These are phyloP conservation scores for Pseudachorutes palmiensis DNA, from an alignment of 1,140 invertebrate species.

Conservation along the genomic window DNA sequence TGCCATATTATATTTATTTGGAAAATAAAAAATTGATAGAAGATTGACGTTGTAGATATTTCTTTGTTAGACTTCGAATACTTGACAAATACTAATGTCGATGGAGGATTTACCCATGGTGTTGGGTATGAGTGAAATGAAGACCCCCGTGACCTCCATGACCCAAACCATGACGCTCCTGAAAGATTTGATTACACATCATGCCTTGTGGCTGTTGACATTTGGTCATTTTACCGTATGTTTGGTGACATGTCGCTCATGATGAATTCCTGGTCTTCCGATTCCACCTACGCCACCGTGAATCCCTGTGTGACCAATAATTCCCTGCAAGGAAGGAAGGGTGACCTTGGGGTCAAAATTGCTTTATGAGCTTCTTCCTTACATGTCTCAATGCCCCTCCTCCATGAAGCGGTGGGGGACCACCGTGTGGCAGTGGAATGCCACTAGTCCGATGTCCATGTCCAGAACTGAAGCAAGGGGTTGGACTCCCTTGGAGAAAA, in stretches of 20 bases:
- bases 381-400: slow-evolving; percentile 4
- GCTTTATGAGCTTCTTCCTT: background rate
- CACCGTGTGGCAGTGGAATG: background rate
- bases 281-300: background rate
- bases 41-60: background rate
- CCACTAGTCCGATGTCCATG: background rate
- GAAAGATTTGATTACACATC: background rate
- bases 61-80: background rate
- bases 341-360: background rate
- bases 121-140: background rate
- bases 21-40: background rate
- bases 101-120: background rate
- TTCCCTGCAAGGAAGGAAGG: background rate
- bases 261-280: background rate
- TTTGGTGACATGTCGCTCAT: background rate
- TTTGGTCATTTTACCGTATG: background rate
- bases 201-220: background rate
- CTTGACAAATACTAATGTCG: background rate
- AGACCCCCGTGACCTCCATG: background rate
- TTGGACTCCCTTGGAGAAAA: background rate
- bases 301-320: background rate
- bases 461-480: slow-evolving; percentile 3
- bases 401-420: background rate
- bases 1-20: background rate
- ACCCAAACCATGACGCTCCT: background rate